Conservation (phyloP, 2,888 invertebrate genomes). For the Aromia moschata region DNA sequence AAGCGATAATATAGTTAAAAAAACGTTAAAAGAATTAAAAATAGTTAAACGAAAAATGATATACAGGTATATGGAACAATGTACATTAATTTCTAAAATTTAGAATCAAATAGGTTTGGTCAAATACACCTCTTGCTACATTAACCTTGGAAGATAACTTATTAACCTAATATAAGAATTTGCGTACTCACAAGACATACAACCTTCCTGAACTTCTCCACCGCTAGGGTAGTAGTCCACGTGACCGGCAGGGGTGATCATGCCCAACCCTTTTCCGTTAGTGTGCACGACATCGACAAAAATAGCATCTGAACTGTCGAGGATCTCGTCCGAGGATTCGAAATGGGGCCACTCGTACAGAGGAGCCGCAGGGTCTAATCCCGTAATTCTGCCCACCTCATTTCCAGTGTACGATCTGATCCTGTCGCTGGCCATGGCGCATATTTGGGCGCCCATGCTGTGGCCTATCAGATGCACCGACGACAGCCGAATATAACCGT, state of each 20-base stretch:
- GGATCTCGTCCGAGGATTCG: slow-evolving; percentile 56
- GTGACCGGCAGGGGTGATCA: slow-evolving; percentile 62
- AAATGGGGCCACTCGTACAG: slow-evolving; percentile 60
- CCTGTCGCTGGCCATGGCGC: slow-evolving; percentile 61
- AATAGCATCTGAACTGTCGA: slow-evolving; percentile 64
- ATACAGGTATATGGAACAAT: too few relatives aligned
- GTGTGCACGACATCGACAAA: slow-evolving; percentile 69
- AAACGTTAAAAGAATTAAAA: too few relatives aligned
- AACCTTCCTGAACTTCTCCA: slow-evolving; percentile 68
- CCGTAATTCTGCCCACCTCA: slow-evolving; percentile 62
- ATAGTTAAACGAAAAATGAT: too few relatives aligned
- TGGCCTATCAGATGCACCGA: slow-evolving; percentile 65
- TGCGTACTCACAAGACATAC: slow-evolving; percentile 55
- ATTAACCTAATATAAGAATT: not conserved
- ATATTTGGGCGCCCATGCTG: slow-evolving; percentile 67
- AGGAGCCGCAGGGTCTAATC: slow-evolving; percentile 67
- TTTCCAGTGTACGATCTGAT: slow-evolving; percentile 50
- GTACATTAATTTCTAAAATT: too few relatives aligned
- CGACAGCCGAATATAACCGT: slow-evolving; percentile 39
- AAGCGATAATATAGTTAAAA: too few relatives aligned
- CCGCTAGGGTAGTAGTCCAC: slow-evolving; percentile 72
- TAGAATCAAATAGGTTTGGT: too few relatives aligned
- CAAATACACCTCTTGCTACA: too few relatives aligned
- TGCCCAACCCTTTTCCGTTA: slow-evolving; percentile 63
- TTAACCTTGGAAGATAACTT: too few relatives aligned